Evolutionary conservation across 2,888 invertebrate species (phyloP), one percentile per base, ranked within the genome.

Genomic region (Habroteleia sp.): DNA sequence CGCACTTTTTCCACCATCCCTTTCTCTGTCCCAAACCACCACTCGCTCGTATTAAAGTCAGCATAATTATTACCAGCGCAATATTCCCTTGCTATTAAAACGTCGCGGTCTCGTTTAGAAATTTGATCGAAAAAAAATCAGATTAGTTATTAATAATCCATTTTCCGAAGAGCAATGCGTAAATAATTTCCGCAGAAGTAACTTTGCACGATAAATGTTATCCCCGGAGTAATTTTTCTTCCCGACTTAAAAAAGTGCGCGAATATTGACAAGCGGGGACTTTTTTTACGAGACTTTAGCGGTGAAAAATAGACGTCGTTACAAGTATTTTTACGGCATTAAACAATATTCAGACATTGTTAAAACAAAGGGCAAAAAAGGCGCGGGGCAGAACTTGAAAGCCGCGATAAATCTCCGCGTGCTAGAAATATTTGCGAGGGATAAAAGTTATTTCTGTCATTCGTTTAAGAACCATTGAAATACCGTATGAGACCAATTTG

Each of bases 391-490:
- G n/a, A n/a, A n/a, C 44, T 44, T 44, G n/a, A 44, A 16, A 29
- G 29, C 14, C 14, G n/a, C 11, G 27, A 44, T 44, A 44, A 44
- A 44, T 44, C 27, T 29, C 16, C 2, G n/a, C n/a, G 14, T 6
- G 8, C 7, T 16, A 5, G 44, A 29, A 16, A 29, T 44, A 29
- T 29, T 29, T 29, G 44, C 44, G 27, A 44, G 27, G 44, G 16
- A 13, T 8, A 8, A 27, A 44, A 44, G 44, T 29, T 44, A 44
- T 44, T 44, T 44, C 16, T 44, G 29, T 29, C 29, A 29, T 44
- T 44, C 23, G 27, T 29, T 44, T 14, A 27, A 44, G 29, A 23
- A 44, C 14, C n/a, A 16, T 44, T 44, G 29, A 29, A 44, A 8
- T 29, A 44, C 13, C 23, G 29, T 27, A 29, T 16, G 27, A 29